Conservation (phyloP, 2,888 invertebrate genomes). For the Eristalis arbustorum region DNA sequence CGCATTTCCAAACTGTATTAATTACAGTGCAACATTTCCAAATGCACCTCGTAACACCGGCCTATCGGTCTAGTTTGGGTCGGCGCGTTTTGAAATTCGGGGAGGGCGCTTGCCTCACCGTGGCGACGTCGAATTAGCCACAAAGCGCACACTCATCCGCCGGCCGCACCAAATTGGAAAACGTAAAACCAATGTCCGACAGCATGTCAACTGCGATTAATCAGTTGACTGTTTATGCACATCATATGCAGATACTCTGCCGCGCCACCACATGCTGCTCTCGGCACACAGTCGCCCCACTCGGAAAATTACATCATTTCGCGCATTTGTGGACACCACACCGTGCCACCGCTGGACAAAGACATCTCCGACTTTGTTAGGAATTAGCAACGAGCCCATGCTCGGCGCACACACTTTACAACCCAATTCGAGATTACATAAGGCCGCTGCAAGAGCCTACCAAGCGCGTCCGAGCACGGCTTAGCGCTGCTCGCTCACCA, state of each 20-base stretch:
- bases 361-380: neutral
- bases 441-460: conserved; percentile 44
- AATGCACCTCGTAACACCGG: conserved; percentile 10
- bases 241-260: conserved; percentile 49
- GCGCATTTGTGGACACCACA: conserved; percentile 18
- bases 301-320: conserved; percentile 33
- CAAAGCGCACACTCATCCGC: conserved; percentile 14
- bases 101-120: conserved; percentile 14
- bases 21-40: conserved; percentile 56
- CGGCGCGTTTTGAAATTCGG: conserved; percentile 7
- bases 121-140: conserved; percentile 9
- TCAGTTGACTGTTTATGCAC: conserved; percentile 51
- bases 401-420: conserved; percentile 21
- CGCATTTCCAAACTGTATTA: neutral
- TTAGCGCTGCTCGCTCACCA: neutral
- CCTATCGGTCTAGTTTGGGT: neutral
- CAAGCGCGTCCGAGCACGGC: conserved; percentile 41
- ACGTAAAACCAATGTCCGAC: conserved; percentile 34
- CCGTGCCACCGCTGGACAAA: neutral
- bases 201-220: conserved; percentile 21
- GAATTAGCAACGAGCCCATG: conserved; percentile 1
- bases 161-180: conserved; percentile 10
- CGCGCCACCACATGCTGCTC: neutral
- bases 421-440: conserved; percentile 57
- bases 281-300: neutral